Conservation (phyloP, 2,113 vertebrate species). For the Pseudorhombus dupliciocellatus region DNA sequence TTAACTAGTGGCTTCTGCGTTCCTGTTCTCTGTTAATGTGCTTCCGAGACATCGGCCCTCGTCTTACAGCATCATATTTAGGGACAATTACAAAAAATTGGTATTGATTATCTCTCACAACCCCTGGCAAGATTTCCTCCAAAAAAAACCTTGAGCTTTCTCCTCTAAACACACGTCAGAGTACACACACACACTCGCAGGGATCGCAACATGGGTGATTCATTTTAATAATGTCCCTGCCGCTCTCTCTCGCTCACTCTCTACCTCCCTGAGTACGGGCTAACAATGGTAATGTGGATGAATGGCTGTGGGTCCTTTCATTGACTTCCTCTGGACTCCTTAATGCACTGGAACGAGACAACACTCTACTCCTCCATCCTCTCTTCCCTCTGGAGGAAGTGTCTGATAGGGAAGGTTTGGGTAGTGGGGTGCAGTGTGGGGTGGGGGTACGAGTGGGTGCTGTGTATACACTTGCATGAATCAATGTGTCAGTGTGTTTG, state of each 20-base stretch:
- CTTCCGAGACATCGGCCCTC: too few relatives aligned
- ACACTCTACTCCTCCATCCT: conserved; percentile 26
- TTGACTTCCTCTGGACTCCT: conserved; percentile 68
- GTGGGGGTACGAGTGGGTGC: not conserved
- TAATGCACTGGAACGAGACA: conserved; percentile 56
- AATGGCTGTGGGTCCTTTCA: conserved; percentile 57
- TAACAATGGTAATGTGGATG: conserved; percentile 67
- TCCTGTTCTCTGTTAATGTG: too few relatives aligned
- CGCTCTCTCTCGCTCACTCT: conserved; percentile 27
- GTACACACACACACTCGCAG: not conserved
- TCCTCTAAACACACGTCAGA: too few relatives aligned
- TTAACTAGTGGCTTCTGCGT: too few relatives aligned
- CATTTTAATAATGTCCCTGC: conserved; percentile 60
- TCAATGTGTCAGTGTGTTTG: not conserved
- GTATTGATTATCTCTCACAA: not conserved
- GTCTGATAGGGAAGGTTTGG: not conserved
- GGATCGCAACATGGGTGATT: conserved; percentile 42
- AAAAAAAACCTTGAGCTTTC: not conserved
- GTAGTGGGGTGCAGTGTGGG: not conserved
- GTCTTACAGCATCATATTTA: not conserved
- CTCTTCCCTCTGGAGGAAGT: not conserved
- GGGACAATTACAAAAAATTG: not conserved
- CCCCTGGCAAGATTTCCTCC: not conserved
- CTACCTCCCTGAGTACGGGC: conserved; percentile 36
- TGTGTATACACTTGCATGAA: not conserved